phyloP scores from a whole-genome alignment of 2,113 vertebrate genomes.

The Anthoscopus minutus region DNA sequence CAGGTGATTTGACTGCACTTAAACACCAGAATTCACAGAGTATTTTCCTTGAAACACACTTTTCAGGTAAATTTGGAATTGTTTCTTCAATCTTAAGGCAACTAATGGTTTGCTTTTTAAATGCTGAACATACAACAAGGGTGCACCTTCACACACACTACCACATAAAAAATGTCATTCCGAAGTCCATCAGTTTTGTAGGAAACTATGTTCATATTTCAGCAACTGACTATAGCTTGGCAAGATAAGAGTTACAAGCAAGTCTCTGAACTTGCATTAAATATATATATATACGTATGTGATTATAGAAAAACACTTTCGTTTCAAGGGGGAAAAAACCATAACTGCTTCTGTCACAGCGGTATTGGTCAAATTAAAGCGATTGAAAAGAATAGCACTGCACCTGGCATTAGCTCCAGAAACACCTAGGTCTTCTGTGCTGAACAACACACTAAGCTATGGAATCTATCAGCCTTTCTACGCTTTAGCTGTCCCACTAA shows the following conservation, averaged over 20 bases:
- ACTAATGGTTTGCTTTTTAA: not conserved
- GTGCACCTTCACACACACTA: no score
- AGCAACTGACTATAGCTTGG: not conserved
- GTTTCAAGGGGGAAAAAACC: not conserved
- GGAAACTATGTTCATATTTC: not conserved
- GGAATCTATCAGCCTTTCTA: not conserved
- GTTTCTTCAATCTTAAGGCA: not conserved
- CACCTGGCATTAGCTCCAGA: not conserved
- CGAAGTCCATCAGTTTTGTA: not conserved
- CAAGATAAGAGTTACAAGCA: not conserved
- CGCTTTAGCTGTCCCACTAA: not conserved
- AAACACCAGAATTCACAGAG: not conserved
- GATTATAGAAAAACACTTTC: not conserved
- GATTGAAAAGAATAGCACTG: not conserved
- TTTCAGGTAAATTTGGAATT: not conserved
- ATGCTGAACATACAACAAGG: fast-evolving
- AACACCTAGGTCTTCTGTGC: not conserved
- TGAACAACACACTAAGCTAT: not conserved
- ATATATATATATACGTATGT: not conserved
- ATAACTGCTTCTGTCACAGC: not conserved
- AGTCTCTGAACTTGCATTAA: not conserved
- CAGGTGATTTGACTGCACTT: not conserved
- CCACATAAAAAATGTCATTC: not conserved
- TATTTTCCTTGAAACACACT: not conserved
- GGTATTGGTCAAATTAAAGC: not conserved